A percentile compares a stretch with the other conserved stretches of the same genome.
Evolutionary conservation across 1,140 invertebrate genomes (phyloP).

Genomic region (Atopsyche davidsoni): DNA sequence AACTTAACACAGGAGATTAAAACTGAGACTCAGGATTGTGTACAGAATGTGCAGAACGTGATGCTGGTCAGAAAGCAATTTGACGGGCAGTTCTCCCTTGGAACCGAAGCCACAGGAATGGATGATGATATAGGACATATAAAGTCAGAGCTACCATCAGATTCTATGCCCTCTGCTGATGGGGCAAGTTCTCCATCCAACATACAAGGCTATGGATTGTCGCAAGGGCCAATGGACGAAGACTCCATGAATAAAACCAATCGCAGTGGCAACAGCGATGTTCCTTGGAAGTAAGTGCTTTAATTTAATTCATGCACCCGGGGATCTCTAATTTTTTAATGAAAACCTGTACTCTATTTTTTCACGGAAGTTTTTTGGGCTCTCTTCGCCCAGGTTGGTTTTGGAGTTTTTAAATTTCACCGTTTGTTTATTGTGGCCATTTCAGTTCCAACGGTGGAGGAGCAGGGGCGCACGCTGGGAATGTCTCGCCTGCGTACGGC

Average conservation of each 20-base stretch:
- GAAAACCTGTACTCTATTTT: no score
- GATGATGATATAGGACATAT: neutral
- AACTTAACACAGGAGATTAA: constrained; percentile 13
- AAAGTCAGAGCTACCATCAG: no score
- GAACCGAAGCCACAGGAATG: neutral
- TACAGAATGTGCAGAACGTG: constrained; percentile 19
- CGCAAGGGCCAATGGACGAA: constrained; percentile 4
- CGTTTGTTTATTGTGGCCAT: no score
- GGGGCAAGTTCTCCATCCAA: no score
- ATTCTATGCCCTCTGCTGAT: no score
- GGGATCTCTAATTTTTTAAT: constrained; percentile 7
- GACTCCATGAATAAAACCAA: neutral
- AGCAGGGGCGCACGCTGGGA: constrained; percentile 1
- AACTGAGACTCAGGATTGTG: constrained; percentile 17
- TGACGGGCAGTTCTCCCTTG: constrained; percentile 1
- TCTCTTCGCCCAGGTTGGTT: no score
- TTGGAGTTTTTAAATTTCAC: no score
- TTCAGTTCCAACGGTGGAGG: constrained; percentile 20
- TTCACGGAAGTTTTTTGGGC: no score
- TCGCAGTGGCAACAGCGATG: constrained; percentile 13
- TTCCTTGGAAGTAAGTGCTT: constrained; percentile 10
- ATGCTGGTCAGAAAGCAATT: constrained; percentile 25
- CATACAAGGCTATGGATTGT: no score
- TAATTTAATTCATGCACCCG: neutral
- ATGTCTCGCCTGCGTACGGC: constrained; percentile 12